Evolutionary conservation across 2,113 vertebrate species (phyloP).

Genomic region (Phoxinus phoxinus): DNA sequence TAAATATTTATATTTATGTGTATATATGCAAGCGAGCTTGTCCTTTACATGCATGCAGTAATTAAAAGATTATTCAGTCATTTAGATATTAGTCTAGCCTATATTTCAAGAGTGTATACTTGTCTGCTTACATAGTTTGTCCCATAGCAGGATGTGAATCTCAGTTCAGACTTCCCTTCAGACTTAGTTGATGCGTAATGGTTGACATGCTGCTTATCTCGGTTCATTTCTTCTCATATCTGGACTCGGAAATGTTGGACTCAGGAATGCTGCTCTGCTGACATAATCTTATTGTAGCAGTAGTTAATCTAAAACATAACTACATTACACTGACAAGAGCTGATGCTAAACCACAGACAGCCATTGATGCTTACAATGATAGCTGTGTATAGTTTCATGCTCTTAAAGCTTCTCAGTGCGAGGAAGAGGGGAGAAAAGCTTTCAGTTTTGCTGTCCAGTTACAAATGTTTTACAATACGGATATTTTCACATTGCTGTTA

Average conservation of each 20-base stretch:
- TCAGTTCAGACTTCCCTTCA: background rate
- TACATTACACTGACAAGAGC: background rate
- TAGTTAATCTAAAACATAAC: background rate
- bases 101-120: background rate
- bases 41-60: background rate
- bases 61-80: background rate
- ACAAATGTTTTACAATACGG: background rate
- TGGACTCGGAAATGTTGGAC: background rate
- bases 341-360: background rate
- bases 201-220: background rate
- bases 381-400: background rate
- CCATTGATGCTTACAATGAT: background rate
- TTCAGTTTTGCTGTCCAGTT: background rate
- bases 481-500: background rate
- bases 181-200: background rate
- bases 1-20: background rate
- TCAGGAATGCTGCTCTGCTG: constrained; percentile 16
- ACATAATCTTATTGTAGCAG: background rate
- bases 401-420: background rate
- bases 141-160: background rate
- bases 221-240: background rate
- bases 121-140: background rate
- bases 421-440: background rate
- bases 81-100: background rate
- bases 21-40: background rate